phyloP scores from a whole-genome alignment of 2,797 vertebrate species.

The Sebastes kiyomatsui region DNA sequence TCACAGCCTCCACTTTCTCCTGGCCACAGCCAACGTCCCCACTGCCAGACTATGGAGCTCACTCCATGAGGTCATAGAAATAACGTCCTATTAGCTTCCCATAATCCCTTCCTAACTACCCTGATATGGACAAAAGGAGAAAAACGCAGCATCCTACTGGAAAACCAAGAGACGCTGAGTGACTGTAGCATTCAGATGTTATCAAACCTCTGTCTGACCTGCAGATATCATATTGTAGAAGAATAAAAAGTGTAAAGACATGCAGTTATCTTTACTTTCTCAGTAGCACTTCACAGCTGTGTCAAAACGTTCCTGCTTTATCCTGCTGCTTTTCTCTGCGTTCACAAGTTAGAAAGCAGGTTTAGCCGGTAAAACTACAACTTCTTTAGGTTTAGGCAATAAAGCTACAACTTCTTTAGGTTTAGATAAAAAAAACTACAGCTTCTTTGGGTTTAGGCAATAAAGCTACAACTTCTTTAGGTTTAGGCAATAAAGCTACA shows the following conservation, averaged over 20 bases:
- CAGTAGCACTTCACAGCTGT: too few relatives aligned
- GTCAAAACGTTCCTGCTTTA: too few relatives aligned
- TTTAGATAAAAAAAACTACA: too few relatives aligned
- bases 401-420: too few relatives aligned
- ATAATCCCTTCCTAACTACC: conserved; percentile 40
- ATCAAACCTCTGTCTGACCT: neutral
- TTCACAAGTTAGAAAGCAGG: too few relatives aligned
- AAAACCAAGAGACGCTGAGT: conserved; percentile 18
- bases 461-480: too few relatives aligned
- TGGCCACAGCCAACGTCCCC: conserved; percentile 46
- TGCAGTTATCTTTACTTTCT: neutral
- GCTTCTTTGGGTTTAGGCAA: too few relatives aligned
- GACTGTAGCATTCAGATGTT: neutral
- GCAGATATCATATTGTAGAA: neutral
- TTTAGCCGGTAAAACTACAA: too few relatives aligned
- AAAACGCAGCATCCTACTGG: conserved; percentile 23
- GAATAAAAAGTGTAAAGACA: neutral
- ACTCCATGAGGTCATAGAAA: conserved; percentile 66
- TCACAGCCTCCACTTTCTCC: conserved; percentile 68
- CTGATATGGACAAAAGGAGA: conserved; percentile 18
- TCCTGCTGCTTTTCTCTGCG: too few relatives aligned
- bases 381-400: too few relatives aligned
- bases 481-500: too few relatives aligned
- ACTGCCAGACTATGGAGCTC: conserved; percentile 65
- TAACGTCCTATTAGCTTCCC: conserved; percentile 55